Percentiles rank a stretch among this genome's conserved stretches.
Evolutionary conservation across 1,140 invertebrate species (phyloP).

Genomic region (Drosophila bifasciata): DNA sequence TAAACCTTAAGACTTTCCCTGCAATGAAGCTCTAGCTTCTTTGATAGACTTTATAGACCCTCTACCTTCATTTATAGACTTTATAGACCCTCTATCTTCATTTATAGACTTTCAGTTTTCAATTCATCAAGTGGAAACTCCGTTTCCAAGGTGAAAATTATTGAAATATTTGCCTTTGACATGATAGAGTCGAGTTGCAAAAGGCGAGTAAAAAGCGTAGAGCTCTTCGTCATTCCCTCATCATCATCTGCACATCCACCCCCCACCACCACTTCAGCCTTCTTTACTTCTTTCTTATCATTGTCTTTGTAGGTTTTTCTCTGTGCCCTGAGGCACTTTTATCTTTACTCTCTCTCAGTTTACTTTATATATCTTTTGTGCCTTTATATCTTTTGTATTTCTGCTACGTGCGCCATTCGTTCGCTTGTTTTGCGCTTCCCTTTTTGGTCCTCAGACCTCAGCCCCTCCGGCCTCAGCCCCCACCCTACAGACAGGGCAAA

Average conservation of each 20-base stretch:
- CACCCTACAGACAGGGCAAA: constrained; percentile 27
- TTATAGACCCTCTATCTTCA: no score
- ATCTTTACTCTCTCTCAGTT: constrained; percentile 74
- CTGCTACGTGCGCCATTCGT: constrained; percentile 50
- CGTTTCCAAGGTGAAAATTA: constrained; percentile 33
- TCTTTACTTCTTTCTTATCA: constrained; percentile 36
- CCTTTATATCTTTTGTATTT: constrained; percentile 59
- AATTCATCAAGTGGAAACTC: constrained; percentile 16
- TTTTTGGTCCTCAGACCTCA: background rate
- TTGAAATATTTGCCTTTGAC: constrained; percentile 21
- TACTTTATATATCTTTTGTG: constrained; percentile 70
- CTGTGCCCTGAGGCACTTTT: constrained; percentile 65
- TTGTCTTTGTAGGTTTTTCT: constrained; percentile 64
- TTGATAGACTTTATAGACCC: no score
- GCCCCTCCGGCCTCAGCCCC: no score
- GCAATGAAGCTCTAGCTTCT: no score
- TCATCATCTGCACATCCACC: constrained; percentile 31
- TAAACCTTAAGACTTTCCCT: background rate
- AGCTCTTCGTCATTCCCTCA: constrained; percentile 23
- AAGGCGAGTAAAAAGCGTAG: background rate
- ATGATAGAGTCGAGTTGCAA: constrained; percentile 25
- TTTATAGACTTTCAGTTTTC: constrained; percentile 24
- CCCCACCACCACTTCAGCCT: no score
- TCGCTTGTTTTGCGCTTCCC: constrained; percentile 6
- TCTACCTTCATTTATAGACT: no score